Base-by-base conservation (phyloP, 2,888 invertebrate genomes). In the Lasioglossum figueresi region DNA sequence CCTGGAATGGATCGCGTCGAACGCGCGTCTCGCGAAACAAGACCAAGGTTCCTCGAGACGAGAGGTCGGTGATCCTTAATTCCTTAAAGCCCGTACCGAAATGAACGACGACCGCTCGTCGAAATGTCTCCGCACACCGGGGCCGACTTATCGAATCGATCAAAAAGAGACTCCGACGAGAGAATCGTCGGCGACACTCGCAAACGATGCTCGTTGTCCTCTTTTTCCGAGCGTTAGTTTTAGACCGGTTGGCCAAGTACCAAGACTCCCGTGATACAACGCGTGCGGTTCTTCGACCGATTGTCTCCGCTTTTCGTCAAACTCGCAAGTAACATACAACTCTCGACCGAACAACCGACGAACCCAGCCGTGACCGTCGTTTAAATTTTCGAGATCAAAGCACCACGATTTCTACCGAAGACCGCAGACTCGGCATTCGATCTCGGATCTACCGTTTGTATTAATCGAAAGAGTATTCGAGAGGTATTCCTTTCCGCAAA, bases 241-340 rank as follows among this genome's bases (percentile, higher is more conserved):
- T 84, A 81, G 84, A 84, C 63, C 63, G 78, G 23, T 79, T 86
- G 86, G 86, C 84, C 81, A 63, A 45, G 40, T 63, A 81, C 84
- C 86, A 86, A 86, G 59, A 76, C 63, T 72, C 73, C 31, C 63
- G 56, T 23, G 66, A 66, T 34, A 31, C 31, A 31, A 31, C 23
- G 66, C 3, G 66, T 16, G 10, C 10, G 4, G 31, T 63, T 63
- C 27, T 63, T 63, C 14, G 5, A 16, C 0, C 59, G 59, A 16
- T 31, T 31, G 16, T 63, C 59, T 63, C 59, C 59, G 59, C 31
- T 63, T 63, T 27, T 31, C 27, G 31, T 16, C 16, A 31, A 63
- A 2, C 59, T 14, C 59, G 0, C 59, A 14, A 27, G 59, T 27
- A 59, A 52, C 52, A 52, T 19, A 27, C 2, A 27, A 16, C 59